phyloP scores from a whole-genome alignment of 2,113 vertebrate species.

The Oryzias curvinotus region DNA sequence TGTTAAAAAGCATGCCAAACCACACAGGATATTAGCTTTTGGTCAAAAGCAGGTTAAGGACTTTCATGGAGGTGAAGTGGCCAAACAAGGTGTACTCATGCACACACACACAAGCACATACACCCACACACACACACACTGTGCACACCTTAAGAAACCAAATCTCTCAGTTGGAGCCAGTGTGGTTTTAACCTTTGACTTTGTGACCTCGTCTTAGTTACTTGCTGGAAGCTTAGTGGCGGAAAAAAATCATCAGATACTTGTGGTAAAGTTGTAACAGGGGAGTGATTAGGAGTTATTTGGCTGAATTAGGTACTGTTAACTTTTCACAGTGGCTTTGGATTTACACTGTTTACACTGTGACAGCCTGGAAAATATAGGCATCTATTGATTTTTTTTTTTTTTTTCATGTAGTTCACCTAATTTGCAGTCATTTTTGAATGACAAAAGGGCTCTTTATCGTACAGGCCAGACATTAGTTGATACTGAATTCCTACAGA shows the following conservation, averaged over 20 bases:
- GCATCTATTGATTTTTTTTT: background rate
- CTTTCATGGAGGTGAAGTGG: slow-evolving; percentile 42
- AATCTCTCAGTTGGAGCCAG: slow-evolving; percentile 72
- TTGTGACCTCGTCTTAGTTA: slow-evolving; percentile 69
- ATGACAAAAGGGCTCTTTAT: background rate
- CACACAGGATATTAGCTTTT: slow-evolving; percentile 71
- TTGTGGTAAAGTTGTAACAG: slow-evolving; percentile 56
- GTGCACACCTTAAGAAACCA: slow-evolving; percentile 62
- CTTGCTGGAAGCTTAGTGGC: slow-evolving; percentile 42
- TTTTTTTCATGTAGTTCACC: too few relatives aligned
- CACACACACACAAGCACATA: slow-evolving; percentile 1
- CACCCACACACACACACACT: slow-evolving; percentile 18
- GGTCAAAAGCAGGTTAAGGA: slow-evolving; percentile 44
- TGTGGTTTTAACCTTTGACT: slow-evolving; percentile 78
- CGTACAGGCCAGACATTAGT: background rate
- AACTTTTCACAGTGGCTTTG: background rate
- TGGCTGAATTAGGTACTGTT: slow-evolving; percentile 8
- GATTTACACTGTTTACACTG: too few relatives aligned
- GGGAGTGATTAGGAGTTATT: slow-evolving; percentile 32
- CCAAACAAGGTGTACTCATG: slow-evolving; percentile 9
- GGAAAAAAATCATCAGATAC: slow-evolving; percentile 62
- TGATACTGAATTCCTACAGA: background rate
- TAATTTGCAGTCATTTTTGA: background rate
- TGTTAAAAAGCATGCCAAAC: slow-evolving; percentile 38
- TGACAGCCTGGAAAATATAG: background rate